Evolutionary conservation across 30 jellyfish, hydroid and myxozoan genomes (phyloP), one percentile per base, ranked within the genome.

Genomic region (Thelohanellus kitauei): DNA sequence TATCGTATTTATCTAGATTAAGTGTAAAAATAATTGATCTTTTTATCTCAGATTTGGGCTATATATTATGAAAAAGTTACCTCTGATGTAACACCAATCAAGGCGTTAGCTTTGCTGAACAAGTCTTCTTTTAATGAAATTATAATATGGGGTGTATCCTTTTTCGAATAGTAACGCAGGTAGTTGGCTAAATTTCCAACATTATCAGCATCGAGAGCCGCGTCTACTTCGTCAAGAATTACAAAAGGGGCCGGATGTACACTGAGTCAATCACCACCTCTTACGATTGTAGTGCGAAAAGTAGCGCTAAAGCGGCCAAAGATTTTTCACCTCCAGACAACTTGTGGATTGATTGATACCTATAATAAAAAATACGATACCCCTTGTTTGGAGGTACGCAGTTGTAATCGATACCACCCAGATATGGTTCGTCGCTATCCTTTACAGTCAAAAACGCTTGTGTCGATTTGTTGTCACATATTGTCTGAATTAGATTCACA

Each of bases 311-410:
- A 15, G 91, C 91, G 17, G 91, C 91, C 16, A 71, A 84, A 1
- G 91, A 60, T 40, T 71, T 71, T 41, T 71, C 91, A 1, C 91
- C 91, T 21, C 91, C 91, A 41, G 91, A 71, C 21, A 71, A 45
- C 40, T 71, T 71, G 50, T 71, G 86, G 86, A 71, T 71, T 16
- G 91, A 86, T 32, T 86, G 66, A 50, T 60, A 71, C 51, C 91
- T 71, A 37, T 12, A 32, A 38, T n/a, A n/a, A n/a, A n/a, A n/a
- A n/a, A n/a, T n/a, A n/a, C n/a, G n/a, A 3, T 21, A 60, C 91
- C 91, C 55, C 56, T 71, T 71, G 5, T 86, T 86, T 0, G 91
- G 91, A 5, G 91, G 86, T 21, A 71, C 91, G 40, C 91, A 71
- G 38, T 71, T 71, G 62, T 71, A 71, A 18, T 86, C 43, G 20